Base-by-base conservation (phyloP, 1,140 invertebrate genomes). In the Hycleus cichorii region DNA sequence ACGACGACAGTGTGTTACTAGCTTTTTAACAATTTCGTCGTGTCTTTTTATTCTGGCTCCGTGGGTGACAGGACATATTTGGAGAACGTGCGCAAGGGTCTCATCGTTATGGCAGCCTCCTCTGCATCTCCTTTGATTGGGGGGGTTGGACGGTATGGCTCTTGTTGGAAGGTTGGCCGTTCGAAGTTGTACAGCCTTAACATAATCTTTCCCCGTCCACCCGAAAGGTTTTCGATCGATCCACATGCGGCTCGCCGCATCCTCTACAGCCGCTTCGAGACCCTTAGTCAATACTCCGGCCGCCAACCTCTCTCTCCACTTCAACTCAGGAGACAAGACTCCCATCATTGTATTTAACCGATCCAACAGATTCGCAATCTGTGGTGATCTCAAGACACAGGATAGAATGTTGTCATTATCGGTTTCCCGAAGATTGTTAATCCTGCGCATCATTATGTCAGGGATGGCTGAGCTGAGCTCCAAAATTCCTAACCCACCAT, bases 171-270 rank as follows among this genome's bases (percentile, higher is more conserved):
- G 49, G 44, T 24, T 11, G 12, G 25, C 12, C 12, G 42, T 32
- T 38, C 58, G 11, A 2, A 62, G 46, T 7, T 59, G 45, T 18
- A 63, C 52, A 2, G 53, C 62, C 4, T 45, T 2, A 3, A 63
- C 49, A 38, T 39, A 60, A 24, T 63, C 58, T 38, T 12, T 2
- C 7, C 43, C 49, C 27, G 48, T 39, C 62, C 62, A 63, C 8
- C 24, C 24, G 1, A 25, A 1, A 7, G 57, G 59, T 1, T 43
- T 50, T 18, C 25, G 8, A 5, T 55, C 26, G 24, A 64, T 39
- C 62, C 62, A 64, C 3, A 6, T 10, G 5, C 58, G 25, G 12
- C 38, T 38, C 2, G 12, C 25, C 0, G 9, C 8, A 3, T 49
- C 47, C 1, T 49, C 47, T 1, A 25, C 27, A 11, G 47, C 5